A percentile compares a stretch with the other conserved stretches of the same genome.
Evolutionary conservation across 2,113 vertebrate species (phyloP).

Genomic region (Corydoras sp.): DNA sequence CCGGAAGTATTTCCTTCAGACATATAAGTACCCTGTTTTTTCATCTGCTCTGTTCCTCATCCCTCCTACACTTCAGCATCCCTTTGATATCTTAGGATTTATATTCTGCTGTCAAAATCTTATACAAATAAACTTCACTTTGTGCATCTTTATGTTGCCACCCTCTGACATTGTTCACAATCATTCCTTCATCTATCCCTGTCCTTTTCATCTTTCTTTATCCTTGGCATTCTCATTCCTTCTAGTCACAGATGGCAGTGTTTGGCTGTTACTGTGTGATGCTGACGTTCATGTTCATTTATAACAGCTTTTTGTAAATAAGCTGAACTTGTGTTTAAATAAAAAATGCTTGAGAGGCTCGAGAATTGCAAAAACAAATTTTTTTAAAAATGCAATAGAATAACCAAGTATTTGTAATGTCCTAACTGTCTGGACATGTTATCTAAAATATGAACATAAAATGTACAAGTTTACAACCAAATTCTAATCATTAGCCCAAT

Average conservation of each 20-base stretch:
- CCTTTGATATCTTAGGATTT: slow-evolving; percentile 14
- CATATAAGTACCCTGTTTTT: slow-evolving; percentile 4
- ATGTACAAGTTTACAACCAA: no score
- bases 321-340: slow-evolving; percentile 14
- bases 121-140: background rate
- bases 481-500: no score
- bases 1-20: slow-evolving; percentile 35
- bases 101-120: slow-evolving; percentile 9
- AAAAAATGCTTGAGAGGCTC: no score
- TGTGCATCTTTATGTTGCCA: background rate
- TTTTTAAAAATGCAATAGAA: no score
- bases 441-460: no score
- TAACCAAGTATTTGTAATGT: no score
- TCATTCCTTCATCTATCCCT: slow-evolving; percentile 14
- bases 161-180: background rate
- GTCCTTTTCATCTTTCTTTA: background rate
- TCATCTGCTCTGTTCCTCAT: background rate
- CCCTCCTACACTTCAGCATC: slow-evolving; percentile 23
- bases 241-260: slow-evolving; percentile 39
- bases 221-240: slow-evolving; percentile 8
- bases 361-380: no score
- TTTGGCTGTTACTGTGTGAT: slow-evolving; percentile 27
- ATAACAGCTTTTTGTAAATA: slow-evolving; percentile 1
- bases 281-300: slow-evolving; percentile 38
- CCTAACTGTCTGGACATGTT: no score